phyloP scores from a whole-genome alignment of 2,113 vertebrate species.

The Psammodynastes pulverulentus region DNA sequence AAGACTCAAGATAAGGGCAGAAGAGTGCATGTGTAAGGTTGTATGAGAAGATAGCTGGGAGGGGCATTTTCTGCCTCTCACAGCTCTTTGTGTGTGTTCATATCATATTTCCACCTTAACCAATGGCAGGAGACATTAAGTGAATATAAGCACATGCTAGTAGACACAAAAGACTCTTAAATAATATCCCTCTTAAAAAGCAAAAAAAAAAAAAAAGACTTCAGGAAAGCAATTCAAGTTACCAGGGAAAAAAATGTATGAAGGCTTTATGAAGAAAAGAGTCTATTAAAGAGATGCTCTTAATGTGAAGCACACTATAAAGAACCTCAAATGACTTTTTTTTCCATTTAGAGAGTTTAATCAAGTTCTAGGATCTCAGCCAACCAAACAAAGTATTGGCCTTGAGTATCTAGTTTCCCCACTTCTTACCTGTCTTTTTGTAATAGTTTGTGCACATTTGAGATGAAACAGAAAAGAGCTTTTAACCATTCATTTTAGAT shows the following conservation, averaged over 20 bases:
- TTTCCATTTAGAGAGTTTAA: not conserved
- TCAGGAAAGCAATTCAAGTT: constrained; percentile 6
- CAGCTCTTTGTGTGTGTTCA: not conserved
- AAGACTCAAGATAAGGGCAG: not conserved
- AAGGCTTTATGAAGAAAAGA: not conserved
- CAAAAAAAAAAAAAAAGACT: not conserved
- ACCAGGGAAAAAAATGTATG: not conserved
- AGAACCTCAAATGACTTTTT: not conserved
- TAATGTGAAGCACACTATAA: constrained; percentile 16
- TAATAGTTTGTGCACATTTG: not conserved
- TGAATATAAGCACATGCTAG: not conserved
- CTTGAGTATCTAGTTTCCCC: not conserved
- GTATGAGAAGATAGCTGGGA: not conserved
- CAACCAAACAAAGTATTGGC: not conserved
- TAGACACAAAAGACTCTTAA: constrained; percentile 1
- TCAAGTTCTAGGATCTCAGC: constrained; percentile 2
- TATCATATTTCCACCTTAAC: not conserved
- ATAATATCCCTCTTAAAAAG: not conserved
- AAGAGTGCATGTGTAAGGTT: not conserved
- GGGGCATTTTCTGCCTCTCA: not conserved
- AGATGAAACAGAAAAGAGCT: not conserved
- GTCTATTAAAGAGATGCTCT: constrained; percentile 3
- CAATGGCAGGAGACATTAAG: not conserved
- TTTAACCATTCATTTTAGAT: not conserved
- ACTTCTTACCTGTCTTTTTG: not conserved